Evolutionary conservation across 2,113 vertebrate genomes (phyloP).

Genomic region (Sminthopsis crassicaudata): DNA sequence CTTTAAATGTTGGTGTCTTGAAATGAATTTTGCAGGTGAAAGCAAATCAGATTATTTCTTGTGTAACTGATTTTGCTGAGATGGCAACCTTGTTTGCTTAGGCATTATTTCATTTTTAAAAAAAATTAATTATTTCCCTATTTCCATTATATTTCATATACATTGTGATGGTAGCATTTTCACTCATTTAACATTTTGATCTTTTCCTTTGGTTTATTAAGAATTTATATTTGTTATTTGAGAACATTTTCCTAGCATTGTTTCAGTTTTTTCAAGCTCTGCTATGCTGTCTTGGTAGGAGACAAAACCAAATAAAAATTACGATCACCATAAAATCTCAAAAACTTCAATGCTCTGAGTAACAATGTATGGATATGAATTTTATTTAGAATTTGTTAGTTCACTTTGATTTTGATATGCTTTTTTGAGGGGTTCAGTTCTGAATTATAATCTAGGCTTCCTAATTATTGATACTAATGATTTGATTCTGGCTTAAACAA

Average conservation of each 20-base stretch:
- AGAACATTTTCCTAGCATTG: constrained; percentile 4
- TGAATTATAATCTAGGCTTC: constrained; percentile 31
- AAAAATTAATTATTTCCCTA: constrained; percentile 33
- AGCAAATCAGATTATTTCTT: background rate
- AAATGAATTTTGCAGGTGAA: constrained; percentile 39
- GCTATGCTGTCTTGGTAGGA: constrained; percentile 17
- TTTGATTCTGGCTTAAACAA: constrained; percentile 47
- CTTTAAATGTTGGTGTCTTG: constrained; percentile 41
- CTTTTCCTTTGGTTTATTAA: constrained; percentile 40
- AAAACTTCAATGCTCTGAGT: constrained; percentile 37
- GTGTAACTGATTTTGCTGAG: constrained; percentile 37
- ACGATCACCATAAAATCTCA: constrained; percentile 47
- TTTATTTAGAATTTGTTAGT: constrained; percentile 39
- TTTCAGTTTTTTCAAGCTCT: constrained; percentile 31
- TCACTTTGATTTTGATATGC: constrained; percentile 21
- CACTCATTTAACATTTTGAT: constrained; percentile 7
- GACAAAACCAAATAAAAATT: constrained; percentile 44
- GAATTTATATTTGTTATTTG: constrained; percentile 24
- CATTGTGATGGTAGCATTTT: constrained; percentile 32
- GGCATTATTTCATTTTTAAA: constrained; percentile 38
- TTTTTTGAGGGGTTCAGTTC: constrained; percentile 45
- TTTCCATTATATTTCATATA: constrained; percentile 12
- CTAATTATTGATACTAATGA: constrained; percentile 46
- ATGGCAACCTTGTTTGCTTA: constrained; percentile 40
- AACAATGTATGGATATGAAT: constrained; percentile 20